A percentile compares a stretch with the other conserved stretches of the same genome.
phyloP scores from a whole-genome alignment of 2,113 vertebrate genomes.

The Acinonyx jubatus region DNA sequence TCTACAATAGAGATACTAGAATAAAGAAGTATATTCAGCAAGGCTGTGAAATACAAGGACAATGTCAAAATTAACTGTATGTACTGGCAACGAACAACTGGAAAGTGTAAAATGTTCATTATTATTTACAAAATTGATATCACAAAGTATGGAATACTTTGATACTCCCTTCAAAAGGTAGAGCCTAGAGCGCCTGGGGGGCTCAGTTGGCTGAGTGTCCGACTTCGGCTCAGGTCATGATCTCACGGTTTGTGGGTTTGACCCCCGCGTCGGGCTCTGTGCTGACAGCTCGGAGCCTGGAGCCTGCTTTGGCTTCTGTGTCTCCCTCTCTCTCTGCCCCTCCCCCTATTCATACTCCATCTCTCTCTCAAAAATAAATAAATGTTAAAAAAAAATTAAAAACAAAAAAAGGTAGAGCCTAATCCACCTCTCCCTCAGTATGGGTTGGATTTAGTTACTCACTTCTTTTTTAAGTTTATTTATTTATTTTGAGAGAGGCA shows the following conservation, averaged over 20 bases:
- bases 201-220: no score
- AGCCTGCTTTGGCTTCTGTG: no score
- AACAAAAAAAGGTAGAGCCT: background rate
- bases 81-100: background rate
- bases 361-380: no score
- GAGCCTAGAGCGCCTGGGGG: background rate
- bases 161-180: background rate
- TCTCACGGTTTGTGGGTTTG: no score
- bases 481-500: no score
- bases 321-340: no score
- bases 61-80: background rate
- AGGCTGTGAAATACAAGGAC: background rate
- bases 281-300: no score
- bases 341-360: no score
- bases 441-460: background rate
- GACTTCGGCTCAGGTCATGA: no score
- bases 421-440: background rate
- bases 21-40: background rate
- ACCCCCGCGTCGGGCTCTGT: no score
- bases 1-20: background rate
- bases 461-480: no score
- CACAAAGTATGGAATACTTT: background rate
- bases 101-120: background rate
- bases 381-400: no score
- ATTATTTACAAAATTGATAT: background rate